phyloP scores from a whole-genome alignment of 2,888 invertebrate genomes.

The Perithous albicinctus region DNA sequence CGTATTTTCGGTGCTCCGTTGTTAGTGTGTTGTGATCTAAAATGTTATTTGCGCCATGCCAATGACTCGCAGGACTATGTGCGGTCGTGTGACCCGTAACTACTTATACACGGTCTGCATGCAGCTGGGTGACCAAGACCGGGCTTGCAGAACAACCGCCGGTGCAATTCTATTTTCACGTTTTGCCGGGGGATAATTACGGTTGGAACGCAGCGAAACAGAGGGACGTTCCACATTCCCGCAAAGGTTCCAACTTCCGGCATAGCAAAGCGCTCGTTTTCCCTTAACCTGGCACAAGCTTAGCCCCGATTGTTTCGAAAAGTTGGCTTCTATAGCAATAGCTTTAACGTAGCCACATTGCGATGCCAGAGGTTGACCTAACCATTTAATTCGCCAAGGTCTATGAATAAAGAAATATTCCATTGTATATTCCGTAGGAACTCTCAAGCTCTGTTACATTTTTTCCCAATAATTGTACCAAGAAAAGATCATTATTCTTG shows the following conservation, averaged over 20 bases:
- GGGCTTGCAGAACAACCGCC: conserved; percentile 19
- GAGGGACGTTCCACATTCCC: conserved; percentile 15
- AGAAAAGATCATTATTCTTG: no score
- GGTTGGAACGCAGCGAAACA: conserved; percentile 18
- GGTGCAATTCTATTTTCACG: conserved; percentile 54
- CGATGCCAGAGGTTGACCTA: neutral
- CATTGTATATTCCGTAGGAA: neutral
- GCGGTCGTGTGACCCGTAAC: no score
- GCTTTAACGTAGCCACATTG: neutral
- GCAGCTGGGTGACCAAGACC: neutral
- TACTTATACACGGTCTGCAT: neutral
- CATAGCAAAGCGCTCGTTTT: neutral
- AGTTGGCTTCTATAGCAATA: neutral
- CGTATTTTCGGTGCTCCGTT: no score
- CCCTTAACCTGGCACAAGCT: neutral
- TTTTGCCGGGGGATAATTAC: conserved; percentile 52
- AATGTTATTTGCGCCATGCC: no score
- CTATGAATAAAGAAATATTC: neutral
- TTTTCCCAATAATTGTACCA: no score
- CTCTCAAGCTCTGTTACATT: neutral
- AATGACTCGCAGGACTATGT: no score
- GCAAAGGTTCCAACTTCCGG: conserved; percentile 23
- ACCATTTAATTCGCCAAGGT: neutral
- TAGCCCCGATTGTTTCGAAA: conserved; percentile 6
- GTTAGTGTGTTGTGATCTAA: no score